A percentile compares a stretch with the other conserved stretches of the same genome.
phyloP scores from a whole-genome alignment of 2,113 vertebrate species.

The Felis chaus region DNA sequence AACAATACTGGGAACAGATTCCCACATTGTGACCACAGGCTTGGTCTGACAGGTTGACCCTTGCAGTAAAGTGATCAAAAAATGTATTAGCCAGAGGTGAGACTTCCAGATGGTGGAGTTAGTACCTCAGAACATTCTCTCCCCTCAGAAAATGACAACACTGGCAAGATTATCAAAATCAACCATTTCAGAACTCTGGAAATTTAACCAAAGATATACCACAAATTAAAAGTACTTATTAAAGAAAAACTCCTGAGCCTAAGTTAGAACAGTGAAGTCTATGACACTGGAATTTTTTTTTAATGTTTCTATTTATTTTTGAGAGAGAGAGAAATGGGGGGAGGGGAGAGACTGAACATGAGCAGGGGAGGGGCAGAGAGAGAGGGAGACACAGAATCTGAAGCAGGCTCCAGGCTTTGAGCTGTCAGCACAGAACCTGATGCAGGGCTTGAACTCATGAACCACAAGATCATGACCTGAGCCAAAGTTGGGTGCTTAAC shows the following conservation, averaged over 20 bases:
- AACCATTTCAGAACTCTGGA: neutral
- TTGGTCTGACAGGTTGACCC: neutral
- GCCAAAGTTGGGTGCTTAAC: too few relatives aligned
- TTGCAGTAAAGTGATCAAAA: neutral
- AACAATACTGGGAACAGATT: neutral
- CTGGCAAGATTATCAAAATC: neutral
- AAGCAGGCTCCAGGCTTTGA: too few relatives aligned
- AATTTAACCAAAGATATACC: neutral
- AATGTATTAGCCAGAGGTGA: neutral
- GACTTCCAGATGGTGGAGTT: neutral
- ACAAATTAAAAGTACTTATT: neutral
- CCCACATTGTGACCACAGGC: neutral
- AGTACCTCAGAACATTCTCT: neutral
- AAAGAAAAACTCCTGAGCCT: neutral
- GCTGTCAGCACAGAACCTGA: too few relatives aligned
- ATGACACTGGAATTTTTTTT: neutral
- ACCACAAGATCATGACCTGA: too few relatives aligned
- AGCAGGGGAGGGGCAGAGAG: too few relatives aligned
- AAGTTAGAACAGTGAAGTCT: neutral
- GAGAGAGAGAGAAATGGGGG: too few relatives aligned
- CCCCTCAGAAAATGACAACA: neutral
- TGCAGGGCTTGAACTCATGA: too few relatives aligned
- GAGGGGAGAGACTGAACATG: too few relatives aligned
- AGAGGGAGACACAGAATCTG: too few relatives aligned
- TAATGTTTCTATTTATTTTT: too few relatives aligned